Percentiles rank a stretch among this genome's conserved stretches.
Evolutionary conservation across 35 echinoderm and acorn worm species (phyloP).

Genomic region (Heliocidaris erythrogramma): DNA sequence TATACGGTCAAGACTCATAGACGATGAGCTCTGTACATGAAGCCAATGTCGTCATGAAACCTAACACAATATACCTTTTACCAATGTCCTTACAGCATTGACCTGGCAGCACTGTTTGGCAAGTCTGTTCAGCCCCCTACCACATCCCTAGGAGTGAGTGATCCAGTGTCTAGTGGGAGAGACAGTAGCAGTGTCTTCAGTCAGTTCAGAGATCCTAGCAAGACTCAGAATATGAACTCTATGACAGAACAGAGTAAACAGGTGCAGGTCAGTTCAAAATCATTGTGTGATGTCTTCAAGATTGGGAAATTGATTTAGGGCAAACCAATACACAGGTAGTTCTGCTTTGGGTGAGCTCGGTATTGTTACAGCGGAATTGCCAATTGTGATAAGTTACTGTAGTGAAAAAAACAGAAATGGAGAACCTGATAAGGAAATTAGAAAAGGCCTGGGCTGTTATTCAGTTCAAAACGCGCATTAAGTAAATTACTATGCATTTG

Average conservation of each 20-base stretch:
- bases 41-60: no score
- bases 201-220: slow-evolving; percentile 49
- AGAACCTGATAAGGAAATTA: no score
- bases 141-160: neutral
- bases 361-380: no score
- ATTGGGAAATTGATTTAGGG: no score
- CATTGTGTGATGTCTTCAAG: neutral
- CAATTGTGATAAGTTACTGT: no score
- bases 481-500: no score
- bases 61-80: neutral
- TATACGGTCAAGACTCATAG: no score
- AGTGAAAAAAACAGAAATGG: no score
- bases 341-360: no score
- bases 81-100: slow-evolving; percentile 53
- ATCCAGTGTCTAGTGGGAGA: neutral
- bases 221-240: slow-evolving; percentile 39
- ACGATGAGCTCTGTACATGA: neutral
- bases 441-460: no score
- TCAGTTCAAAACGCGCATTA: no score
- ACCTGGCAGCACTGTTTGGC: slow-evolving; percentile 69
- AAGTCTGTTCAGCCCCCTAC: slow-evolving; percentile 44
- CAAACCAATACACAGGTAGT: no score
- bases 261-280: slow-evolving; percentile 38
- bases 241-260: slow-evolving; percentile 39
- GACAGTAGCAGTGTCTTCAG: slow-evolving; percentile 66